A percentile compares a stretch with the other conserved stretches of the same genome.
Evolutionary conservation across 2,113 vertebrate genomes (phyloP).

Genomic region (Eclectus roratus): DNA sequence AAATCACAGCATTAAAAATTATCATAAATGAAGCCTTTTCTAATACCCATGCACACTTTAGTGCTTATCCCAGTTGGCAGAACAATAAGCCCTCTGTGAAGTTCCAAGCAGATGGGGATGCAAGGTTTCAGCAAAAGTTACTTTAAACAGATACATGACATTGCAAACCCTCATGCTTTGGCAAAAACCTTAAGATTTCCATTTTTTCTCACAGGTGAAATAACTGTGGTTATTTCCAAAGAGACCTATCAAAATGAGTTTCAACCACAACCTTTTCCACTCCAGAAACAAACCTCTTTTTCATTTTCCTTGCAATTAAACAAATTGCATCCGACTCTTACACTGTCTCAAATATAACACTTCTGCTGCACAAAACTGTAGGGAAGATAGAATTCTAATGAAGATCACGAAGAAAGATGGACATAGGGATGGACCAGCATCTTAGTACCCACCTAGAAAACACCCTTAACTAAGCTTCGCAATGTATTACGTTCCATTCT

Average conservation of each 20-base stretch:
- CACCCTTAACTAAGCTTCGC: neutral
- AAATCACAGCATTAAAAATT: neutral
- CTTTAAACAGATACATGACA: neutral
- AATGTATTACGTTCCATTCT: rapidly evolving
- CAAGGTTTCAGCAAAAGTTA: neutral
- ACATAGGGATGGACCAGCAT: neutral
- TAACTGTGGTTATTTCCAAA: neutral
- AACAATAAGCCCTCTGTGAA: neutral
- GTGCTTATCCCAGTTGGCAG: neutral
- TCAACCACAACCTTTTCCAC: neutral
- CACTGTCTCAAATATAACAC: neutral
- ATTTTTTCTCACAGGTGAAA: neutral
- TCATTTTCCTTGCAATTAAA: neutral
- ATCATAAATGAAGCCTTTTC: neutral
- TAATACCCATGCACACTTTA: neutral
- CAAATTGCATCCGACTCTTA: neutral
- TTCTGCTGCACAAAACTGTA: neutral
- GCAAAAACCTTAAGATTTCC: neutral
- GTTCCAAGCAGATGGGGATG: rapidly evolving
- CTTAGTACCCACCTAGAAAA: neutral
- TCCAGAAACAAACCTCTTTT: conserved; percentile 16
- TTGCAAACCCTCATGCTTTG: neutral
- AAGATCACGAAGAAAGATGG: neutral
- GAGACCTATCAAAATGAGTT: neutral
- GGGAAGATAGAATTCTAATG: neutral